Base-by-base conservation (phyloP, 2,113 vertebrate genomes). In the Alaudala cheleensis region DNA sequence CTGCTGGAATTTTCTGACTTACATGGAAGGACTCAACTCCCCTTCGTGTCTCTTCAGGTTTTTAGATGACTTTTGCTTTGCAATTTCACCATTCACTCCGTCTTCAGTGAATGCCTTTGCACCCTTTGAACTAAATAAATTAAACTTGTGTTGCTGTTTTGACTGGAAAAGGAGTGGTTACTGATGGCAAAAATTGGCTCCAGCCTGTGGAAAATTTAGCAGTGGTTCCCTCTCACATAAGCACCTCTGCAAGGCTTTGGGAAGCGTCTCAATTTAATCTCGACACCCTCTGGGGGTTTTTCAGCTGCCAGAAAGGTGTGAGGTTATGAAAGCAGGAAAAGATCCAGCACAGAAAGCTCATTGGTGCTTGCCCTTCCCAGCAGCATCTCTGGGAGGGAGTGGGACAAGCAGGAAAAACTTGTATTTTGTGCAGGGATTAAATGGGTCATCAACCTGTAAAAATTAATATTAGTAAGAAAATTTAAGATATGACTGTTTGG, bases 291-390 rank as follows among this genome's bases (percentile, higher is more conserved):
- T 50, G 54, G 84, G n/a, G 78, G 66, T 56, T 92, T 94, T 90
- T 42, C 94, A 93, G 53, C 83, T 96, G 73, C 84, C 18, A 22
- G 64, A 57, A 90, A 96, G 88, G 93, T 70, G 95, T 86, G 78
- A 88, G 83, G 77, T 94, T 96, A 94, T 95, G 93, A 97, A 96
- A 96, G 72, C 29, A 95, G 56, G 53, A 64, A 60, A 92, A 88
- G 56, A 81, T 74, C 17, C 26, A 71, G 40, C 73, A 76, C 69
- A 94, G 74, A 80, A 88, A 86, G 45, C 33, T 77, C 47, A 49
- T 89, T 88, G n/a, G 29, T 50, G 39, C 56, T 88, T 57, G 39
- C 6, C 58, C 67, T 95, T 76, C 91, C 54, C 49, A 73, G 47
- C 42, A 81, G 42, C 47, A 83, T 40, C 57, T 88, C 34, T 58